Conservation (phyloP, 30 jellyfish, hydroid and myxozoan genomes). For the Chrysaora quinquecirrha region DNA sequence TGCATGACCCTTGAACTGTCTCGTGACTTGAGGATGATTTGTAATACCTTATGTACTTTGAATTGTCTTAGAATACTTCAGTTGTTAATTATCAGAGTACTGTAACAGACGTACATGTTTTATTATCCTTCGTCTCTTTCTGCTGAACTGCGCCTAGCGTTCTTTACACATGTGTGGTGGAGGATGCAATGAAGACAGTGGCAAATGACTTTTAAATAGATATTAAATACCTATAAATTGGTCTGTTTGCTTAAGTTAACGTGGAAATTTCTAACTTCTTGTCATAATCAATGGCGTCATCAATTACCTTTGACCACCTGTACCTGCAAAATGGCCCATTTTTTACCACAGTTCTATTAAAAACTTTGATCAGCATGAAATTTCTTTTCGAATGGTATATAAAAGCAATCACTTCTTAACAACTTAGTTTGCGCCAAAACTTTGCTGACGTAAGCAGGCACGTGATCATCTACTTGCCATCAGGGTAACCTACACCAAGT, state of each 20-base stretch:
- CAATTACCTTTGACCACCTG: slow-evolving; percentile 25
- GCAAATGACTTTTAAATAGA: background rate
- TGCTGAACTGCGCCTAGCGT: too few relatives aligned
- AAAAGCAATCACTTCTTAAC: slow-evolving; percentile 3
- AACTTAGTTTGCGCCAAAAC: slow-evolving; percentile 12
- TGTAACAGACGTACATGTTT: too few relatives aligned
- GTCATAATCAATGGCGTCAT: background rate
- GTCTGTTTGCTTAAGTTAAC: too few relatives aligned
- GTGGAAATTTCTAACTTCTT: too few relatives aligned
- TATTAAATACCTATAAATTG: background rate
- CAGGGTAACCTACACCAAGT: slow-evolving; percentile 22
- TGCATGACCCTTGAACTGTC: too few relatives aligned
- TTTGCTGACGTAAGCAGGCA: slow-evolving; percentile 20
- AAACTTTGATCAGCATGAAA: background rate
- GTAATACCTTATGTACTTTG: too few relatives aligned
- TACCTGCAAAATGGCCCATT: background rate
- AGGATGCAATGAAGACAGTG: slow-evolving; percentile 11
- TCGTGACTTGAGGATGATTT: too few relatives aligned
- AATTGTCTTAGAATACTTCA: too few relatives aligned
- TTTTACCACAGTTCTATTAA: slow-evolving; percentile 10
- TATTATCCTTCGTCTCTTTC: too few relatives aligned
- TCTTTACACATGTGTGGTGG: too few relatives aligned
- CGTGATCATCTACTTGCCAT: slow-evolving; percentile 5
- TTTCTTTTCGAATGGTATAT: background rate
- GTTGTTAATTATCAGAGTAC: too few relatives aligned